phyloP scores from a whole-genome alignment of 2,888 invertebrate genomes.

The Diaphora mendica region DNA sequence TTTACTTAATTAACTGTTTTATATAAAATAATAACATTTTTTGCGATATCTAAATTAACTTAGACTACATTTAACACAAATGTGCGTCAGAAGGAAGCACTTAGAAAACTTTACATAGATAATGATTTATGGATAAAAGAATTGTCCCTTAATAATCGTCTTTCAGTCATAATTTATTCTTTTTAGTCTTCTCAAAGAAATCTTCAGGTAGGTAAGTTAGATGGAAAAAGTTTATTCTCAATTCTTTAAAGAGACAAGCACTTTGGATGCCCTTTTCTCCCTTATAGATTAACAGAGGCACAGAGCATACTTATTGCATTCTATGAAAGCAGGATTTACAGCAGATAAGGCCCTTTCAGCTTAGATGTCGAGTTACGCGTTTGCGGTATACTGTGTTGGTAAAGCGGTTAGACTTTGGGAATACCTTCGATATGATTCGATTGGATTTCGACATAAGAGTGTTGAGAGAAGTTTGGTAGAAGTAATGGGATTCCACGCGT shows the following conservation, averaged over 20 bases:
- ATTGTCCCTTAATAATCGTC: not conserved
- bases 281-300: not conserved
- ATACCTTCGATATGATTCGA: not conserved
- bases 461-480: not conserved
- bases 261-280: not conserved
- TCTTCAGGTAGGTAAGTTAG: not conserved
- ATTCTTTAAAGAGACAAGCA: not conserved
- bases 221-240: not conserved
- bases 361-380: too few species aligned
- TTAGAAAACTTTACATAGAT: not conserved
- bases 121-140: not conserved
- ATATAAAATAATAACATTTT: not conserved
- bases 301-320: not conserved
- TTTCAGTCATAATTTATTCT: not conserved
- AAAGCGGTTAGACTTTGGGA: not conserved
- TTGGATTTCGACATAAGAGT: not conserved
- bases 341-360: not conserved
- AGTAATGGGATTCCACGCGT: not conserved
- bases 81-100: not conserved
- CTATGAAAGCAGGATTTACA: not conserved
- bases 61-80: not conserved
- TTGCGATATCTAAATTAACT: not conserved
- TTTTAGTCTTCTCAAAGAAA: not conserved
- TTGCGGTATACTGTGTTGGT: not conserved
- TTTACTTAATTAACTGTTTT: conserved; percentile 1